These are phyloP conservation scores for Aurelia sp. DNA, from an alignment of 30 jellyfish, hydroid and myxozoan species.

Conservation along the genomic window DNA sequence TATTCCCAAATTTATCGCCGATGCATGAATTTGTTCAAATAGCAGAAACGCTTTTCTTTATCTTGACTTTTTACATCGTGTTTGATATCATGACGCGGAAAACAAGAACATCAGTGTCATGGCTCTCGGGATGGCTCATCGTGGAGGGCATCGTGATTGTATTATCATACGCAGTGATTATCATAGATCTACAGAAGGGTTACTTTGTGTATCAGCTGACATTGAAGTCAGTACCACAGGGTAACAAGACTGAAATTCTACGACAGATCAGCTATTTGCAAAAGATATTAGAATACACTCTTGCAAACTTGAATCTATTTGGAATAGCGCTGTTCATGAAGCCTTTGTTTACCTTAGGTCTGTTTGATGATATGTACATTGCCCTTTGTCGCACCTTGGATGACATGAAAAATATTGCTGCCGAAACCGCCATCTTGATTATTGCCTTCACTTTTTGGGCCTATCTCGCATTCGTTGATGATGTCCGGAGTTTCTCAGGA, in stretches of 20 bases:
- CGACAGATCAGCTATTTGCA: constrained; percentile 12
- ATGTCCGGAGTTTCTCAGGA: constrained; percentile 29
- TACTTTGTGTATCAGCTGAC: constrained; percentile 4
- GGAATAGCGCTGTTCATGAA: constrained; percentile 32
- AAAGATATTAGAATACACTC: constrained; percentile 2
- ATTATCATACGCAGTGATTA: constrained; percentile 24
- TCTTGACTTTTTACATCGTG: constrained; percentile 44
- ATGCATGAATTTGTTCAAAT: constrained; percentile 3
- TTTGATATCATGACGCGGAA: constrained; percentile 40
- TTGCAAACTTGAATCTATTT: constrained; percentile 24
- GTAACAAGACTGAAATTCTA: background rate
- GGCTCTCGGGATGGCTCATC: constrained; percentile 60
- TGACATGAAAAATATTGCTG: constrained; percentile 52
- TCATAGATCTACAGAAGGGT: constrained; percentile 9
- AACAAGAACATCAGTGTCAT: constrained; percentile 44
- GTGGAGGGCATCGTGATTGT: constrained; percentile 17
- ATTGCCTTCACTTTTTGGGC: constrained; percentile 69
- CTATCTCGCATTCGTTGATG: constrained; percentile 49
- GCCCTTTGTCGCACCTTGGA: constrained; percentile 41
- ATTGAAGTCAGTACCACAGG: background rate
- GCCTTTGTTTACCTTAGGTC: constrained; percentile 67
- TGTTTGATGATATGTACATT: constrained; percentile 59
- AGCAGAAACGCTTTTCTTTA: constrained; percentile 18
- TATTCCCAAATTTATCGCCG: constrained; percentile 26
- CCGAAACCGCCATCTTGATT: constrained; percentile 33